These are phyloP conservation scores for Coccyzus lansbergi DNA, from an alignment of 2,797 vertebrate species.

Conservation along the genomic window DNA sequence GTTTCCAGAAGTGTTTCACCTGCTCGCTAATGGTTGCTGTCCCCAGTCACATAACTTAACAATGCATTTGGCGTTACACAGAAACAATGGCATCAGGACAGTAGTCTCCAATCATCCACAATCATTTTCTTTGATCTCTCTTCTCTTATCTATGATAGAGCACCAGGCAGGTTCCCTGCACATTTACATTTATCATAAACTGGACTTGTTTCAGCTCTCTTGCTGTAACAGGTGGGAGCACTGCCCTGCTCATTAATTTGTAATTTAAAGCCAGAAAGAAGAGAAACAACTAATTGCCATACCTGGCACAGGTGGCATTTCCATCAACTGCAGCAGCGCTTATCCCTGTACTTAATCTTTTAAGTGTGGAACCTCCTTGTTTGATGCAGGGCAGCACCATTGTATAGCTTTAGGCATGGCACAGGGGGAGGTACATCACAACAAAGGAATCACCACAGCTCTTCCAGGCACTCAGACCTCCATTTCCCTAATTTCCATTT, in stretches of 20 bases:
- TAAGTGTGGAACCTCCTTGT: background rate
- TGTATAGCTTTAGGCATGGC: background rate
- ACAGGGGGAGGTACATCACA: background rate
- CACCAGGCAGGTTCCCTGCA: background rate
- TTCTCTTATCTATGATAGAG: background rate
- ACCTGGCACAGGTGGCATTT: background rate
- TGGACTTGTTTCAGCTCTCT: background rate
- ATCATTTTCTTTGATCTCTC: background rate
- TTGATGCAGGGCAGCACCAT: background rate
- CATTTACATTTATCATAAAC: background rate
- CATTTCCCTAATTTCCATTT: conserved; percentile 72
- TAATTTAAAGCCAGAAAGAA: conserved; percentile 30
- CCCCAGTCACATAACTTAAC: background rate
- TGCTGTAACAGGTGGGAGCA: background rate
- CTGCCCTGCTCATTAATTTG: background rate
- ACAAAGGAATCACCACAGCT: conserved; percentile 59
- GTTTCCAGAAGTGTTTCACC: background rate
- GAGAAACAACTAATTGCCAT: conserved; percentile 26
- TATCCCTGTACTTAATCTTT: background rate
- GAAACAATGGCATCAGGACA: background rate
- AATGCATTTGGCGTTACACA: background rate
- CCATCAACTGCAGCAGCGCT: background rate
- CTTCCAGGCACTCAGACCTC: conserved; percentile 28
- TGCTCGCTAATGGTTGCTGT: background rate
- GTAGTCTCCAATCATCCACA: background rate